Percentiles rank a stretch among this genome's conserved stretches.
These are phyloP conservation scores for Puma concolor DNA, from an alignment of 2,113 vertebrate species.

Conservation along the genomic window DNA sequence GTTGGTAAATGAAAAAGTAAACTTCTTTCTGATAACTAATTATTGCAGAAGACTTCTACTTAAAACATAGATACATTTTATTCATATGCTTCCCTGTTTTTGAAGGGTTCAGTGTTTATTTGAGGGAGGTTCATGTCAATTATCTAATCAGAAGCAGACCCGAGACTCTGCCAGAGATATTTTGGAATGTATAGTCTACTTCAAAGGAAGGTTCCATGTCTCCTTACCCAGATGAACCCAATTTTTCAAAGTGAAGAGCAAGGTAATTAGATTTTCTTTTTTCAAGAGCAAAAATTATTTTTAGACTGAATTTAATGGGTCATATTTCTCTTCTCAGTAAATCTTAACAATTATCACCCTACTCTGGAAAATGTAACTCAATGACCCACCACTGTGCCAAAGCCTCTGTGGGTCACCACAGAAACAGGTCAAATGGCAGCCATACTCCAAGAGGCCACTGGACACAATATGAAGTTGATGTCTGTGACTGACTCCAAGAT, in stretches of 20 bases:
- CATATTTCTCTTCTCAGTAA: constrained; percentile 71
- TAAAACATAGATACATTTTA: constrained; percentile 76
- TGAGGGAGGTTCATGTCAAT: constrained; percentile 85
- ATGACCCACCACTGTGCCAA: constrained; percentile 42
- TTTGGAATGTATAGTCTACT: constrained; percentile 85
- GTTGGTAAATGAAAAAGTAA: constrained; percentile 47
- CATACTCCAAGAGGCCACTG: constrained; percentile 50
- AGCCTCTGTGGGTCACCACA: constrained; percentile 79
- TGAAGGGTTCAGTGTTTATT: constrained; percentile 84
- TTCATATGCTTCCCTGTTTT: constrained; percentile 80
- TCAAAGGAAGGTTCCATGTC: constrained; percentile 84
- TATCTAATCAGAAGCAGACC: constrained; percentile 90
- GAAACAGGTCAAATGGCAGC: constrained; percentile 74
- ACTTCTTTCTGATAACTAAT: constrained; percentile 72
- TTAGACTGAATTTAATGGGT: constrained; percentile 67
- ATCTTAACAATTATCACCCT: constrained; percentile 48
- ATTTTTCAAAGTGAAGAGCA: constrained; percentile 81
- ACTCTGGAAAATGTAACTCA: constrained; percentile 70
- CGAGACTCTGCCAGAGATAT: constrained; percentile 80
- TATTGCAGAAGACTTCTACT: constrained; percentile 77
- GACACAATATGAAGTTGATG: background rate
- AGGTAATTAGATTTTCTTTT: constrained; percentile 86
- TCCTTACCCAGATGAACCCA: constrained; percentile 81
- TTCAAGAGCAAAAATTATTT: constrained; percentile 81
- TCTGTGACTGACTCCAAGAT: background rate